Conservation (phyloP, 2,888 invertebrate species). For the Junonia oenone region DNA sequence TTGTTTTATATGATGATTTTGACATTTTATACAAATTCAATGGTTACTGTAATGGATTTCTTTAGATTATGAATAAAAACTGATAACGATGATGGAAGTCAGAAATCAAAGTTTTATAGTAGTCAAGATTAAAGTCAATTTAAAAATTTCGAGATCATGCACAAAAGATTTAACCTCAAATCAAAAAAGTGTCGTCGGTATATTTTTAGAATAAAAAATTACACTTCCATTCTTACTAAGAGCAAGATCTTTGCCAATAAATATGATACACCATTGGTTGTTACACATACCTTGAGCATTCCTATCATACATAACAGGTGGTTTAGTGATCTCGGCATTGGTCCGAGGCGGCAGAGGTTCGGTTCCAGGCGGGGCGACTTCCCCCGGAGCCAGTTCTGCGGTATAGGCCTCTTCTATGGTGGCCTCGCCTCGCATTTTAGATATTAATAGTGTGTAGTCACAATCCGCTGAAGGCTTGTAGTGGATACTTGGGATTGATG, state of each 20-base stretch:
- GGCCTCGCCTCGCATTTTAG: slow-evolving; percentile 86
- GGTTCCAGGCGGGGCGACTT: slow-evolving; percentile 64
- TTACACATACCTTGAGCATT: slow-evolving; percentile 9
- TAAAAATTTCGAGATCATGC: no score
- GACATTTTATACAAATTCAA: no score
- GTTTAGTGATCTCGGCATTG: slow-evolving; percentile 36
- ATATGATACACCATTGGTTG: background rate
- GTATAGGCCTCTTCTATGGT: slow-evolving; percentile 38
- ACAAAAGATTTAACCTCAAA: no score
- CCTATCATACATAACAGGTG: slow-evolving; percentile 60
- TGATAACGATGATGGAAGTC: no score
- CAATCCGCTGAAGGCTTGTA: slow-evolving; percentile 92
- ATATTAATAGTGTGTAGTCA: slow-evolving; percentile 92
- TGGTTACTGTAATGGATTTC: no score
- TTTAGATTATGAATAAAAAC: no score
- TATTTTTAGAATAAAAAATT: no score
- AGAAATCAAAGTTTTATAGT: no score
- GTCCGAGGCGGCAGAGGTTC: slow-evolving; percentile 46
- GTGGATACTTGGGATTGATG: slow-evolving; percentile 81
- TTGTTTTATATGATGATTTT: no score
- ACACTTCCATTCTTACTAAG: background rate
- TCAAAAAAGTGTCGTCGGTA: no score
- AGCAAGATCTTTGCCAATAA: background rate
- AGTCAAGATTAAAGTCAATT: no score
- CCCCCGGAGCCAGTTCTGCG: slow-evolving; percentile 48